Conservation (phyloP, 2,113 vertebrate species). For the Pan troglodytes region DNA sequence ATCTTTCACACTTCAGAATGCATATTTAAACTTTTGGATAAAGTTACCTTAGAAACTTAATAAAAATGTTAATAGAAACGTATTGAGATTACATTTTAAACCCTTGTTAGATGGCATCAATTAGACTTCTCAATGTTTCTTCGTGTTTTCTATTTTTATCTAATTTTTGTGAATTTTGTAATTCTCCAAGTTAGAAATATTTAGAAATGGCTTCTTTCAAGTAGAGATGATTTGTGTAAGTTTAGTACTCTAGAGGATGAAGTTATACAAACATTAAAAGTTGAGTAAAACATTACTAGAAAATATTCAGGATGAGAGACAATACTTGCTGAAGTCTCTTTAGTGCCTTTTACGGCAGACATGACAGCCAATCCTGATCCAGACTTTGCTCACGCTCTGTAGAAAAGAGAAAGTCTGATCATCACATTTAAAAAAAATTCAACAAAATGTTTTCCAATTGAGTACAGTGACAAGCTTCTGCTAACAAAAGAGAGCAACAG, state of each 20-base stretch:
- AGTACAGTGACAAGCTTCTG: conserved; percentile 83
- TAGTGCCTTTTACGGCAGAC: conserved; percentile 89
- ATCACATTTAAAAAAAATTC: conserved; percentile 85
- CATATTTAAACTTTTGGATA: background rate
- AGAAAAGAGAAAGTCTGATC: conserved; percentile 93
- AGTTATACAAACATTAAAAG: conserved; percentile 48
- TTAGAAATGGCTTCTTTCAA: background rate
- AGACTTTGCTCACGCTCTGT: conserved; percentile 92
- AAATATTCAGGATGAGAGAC: conserved; percentile 82
- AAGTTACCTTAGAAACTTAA: background rate
- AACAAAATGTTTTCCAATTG: conserved; percentile 84
- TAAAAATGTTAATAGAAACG: background rate
- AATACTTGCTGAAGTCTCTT: conserved; percentile 90
- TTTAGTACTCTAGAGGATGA: conserved; percentile 65
- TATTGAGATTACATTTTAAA: background rate
- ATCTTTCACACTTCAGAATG: background rate
- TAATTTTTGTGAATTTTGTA: background rate
- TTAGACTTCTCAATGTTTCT: background rate
- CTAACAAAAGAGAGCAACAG: conserved; percentile 79
- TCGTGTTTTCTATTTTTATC: background rate
- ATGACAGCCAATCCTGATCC: conserved; percentile 93
- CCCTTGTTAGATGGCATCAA: background rate
- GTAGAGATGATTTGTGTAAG: background rate
- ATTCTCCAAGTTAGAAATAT: background rate
- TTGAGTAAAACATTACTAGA: conserved; percentile 74